These are phyloP conservation scores for Hystrix cristata DNA, from an alignment of 2,113 vertebrate species.

Conservation along the genomic window DNA sequence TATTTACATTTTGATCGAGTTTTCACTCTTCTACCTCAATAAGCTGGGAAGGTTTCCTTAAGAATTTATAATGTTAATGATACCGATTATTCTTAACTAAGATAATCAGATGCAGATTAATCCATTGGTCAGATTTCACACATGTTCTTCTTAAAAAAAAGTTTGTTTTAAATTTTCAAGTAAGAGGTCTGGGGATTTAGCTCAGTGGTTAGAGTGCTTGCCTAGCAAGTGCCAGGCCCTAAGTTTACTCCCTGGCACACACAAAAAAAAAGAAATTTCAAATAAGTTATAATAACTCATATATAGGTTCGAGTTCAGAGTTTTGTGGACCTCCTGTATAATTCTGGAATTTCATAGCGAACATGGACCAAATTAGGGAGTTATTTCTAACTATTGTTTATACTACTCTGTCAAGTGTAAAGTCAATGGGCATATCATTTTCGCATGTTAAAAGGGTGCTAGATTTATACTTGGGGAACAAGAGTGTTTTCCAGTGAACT, in stretches of 20 bases:
- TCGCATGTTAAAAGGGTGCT: background rate
- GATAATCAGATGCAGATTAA: background rate
- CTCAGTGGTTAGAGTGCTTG: no score
- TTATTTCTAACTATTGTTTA: background rate
- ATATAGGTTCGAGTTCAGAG: background rate
- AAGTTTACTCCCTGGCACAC: no score
- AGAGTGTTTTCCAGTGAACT: background rate
- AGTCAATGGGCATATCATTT: background rate
- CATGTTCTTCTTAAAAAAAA: background rate
- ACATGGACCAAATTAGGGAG: background rate
- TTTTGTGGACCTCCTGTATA: background rate
- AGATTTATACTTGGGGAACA: background rate
- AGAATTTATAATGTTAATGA: background rate
- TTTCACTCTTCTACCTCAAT: background rate
- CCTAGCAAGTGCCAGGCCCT: no score
- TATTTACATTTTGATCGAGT: background rate
- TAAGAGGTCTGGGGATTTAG: background rate
- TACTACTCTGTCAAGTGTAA: background rate
- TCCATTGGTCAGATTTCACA: background rate
- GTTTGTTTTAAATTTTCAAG: background rate
- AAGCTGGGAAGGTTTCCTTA: background rate
- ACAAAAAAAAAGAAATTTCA: background rate
- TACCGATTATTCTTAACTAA: conserved; percentile 10
- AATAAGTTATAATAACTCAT: background rate
- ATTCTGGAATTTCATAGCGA: background rate